Base-by-base conservation (phyloP, 1,140 invertebrate genomes). In the Drosophila auraria region DNA sequence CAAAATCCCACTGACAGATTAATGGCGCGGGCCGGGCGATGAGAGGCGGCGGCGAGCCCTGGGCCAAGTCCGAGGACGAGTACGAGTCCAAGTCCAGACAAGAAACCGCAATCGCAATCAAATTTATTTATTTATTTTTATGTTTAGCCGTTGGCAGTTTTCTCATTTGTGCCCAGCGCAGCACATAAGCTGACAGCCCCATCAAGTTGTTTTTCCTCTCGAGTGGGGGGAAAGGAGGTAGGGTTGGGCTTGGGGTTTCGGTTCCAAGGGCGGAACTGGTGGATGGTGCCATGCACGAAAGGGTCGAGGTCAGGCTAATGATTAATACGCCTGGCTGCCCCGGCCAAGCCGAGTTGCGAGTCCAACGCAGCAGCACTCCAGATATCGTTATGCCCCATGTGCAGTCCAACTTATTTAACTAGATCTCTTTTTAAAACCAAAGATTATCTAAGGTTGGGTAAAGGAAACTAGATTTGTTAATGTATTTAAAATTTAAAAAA, bases 81-180 rank as follows among this genome's bases (percentile, higher is more conserved):
- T 36, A 3, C 15, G 30, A n/a, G 68, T 74, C 63, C 59, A 83
- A 40, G 63, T 33, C 63, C 80, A 80, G 66, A 66, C 83, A 76
- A 75, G 62, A 78, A 58, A 83, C 71, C 80, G 72, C 80, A 87
- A 81, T 81, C 80, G 80, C 80, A 83, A 89, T 89, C 83, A 87
- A 79, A 83, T 83, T 87, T 87, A 87, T 87, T 83, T 87, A 87
- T 87, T 87, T 87, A 87, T 87, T 87, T 87, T 83, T 83, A 83
- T 87, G 80, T 83, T 82, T 78, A 71, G 78, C 84, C 79, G 57
- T 75, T 80, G 83, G 77, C 84, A 87, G 77, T 70, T 87, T 87
- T 80, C 71, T 87, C 80, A 87, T 87, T 87, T 87, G 76, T 86
- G 79, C 50, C 69, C 71, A 82, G 65, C 72, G 64, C 82, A 87